phyloP scores from a whole-genome alignment of 2,888 invertebrate species.

The Volucella inflata region DNA sequence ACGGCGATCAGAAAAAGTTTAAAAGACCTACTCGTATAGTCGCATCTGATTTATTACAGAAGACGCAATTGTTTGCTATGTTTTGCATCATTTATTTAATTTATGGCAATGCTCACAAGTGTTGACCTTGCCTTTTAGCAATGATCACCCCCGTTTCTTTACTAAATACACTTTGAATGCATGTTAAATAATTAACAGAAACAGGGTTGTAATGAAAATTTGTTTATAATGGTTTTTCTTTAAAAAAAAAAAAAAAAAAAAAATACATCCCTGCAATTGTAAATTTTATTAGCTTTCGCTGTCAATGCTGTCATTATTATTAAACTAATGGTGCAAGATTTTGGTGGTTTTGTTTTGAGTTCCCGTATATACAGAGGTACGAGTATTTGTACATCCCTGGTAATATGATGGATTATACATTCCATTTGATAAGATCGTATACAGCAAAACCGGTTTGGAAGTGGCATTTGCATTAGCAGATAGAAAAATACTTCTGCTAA shows the following conservation, averaged over 20 bases:
- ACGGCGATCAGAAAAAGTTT: conserved; percentile 34
- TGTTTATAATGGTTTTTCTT: neutral
- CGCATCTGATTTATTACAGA: conserved; percentile 72
- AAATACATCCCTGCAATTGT: no score
- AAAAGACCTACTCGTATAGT: conserved; percentile 56
- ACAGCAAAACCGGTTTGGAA: no score
- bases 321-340: no score
- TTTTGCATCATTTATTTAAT: conserved; percentile 74
- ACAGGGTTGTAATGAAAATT: conserved; percentile 12
- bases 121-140: conserved; percentile 70
- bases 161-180: conserved; percentile 35
- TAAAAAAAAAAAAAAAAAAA: neutral
- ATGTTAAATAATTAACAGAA: conserved; percentile 23
- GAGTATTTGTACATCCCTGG: no score
- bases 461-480: no score
- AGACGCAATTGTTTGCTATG: conserved; percentile 73
- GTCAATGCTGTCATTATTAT: no score
- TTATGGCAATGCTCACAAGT: conserved; percentile 72
- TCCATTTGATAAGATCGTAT: no score
- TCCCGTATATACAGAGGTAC: no score
- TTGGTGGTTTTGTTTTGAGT: no score
- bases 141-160: conserved; percentile 50
- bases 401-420: no score
- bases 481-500: no score
- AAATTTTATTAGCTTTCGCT: no score